These are phyloP conservation scores for Chionodraco myersi DNA, from an alignment of 2,113 vertebrate genomes.

Conservation along the genomic window DNA sequence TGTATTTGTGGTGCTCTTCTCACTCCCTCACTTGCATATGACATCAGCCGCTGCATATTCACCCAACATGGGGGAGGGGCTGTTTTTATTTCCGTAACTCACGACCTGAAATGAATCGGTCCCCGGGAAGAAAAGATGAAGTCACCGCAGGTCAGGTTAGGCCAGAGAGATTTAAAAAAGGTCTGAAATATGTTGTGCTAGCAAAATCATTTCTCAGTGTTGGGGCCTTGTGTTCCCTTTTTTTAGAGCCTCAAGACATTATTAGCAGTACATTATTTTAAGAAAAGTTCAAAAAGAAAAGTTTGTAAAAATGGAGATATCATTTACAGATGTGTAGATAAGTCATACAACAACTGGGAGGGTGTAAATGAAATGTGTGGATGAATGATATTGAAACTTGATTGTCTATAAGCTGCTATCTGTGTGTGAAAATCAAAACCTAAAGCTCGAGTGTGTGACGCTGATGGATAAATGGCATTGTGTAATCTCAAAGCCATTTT, in stretches of 20 bases:
- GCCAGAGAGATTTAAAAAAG: slow-evolving; percentile 1
- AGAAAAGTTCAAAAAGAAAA: not conserved
- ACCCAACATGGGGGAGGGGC: not conserved
- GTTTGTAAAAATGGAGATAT: not conserved
- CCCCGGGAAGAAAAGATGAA: slow-evolving; percentile 29
- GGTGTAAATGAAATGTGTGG: not conserved
- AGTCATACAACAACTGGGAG: not conserved
- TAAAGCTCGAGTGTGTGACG: not conserved
- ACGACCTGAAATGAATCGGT: slow-evolving; percentile 49
- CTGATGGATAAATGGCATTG: not conserved
- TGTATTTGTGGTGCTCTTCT: slow-evolving; percentile 60
- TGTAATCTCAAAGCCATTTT: not conserved
- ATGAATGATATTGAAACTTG: not conserved
- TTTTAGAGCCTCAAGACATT: not conserved
- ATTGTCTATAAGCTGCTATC: not conserved
- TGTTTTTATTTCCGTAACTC: slow-evolving; percentile 57
- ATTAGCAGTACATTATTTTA: not conserved
- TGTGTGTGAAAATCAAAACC: slow-evolving; percentile 19
- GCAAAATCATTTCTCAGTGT: slow-evolving; percentile 5
- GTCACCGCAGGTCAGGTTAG: slow-evolving; percentile 1
- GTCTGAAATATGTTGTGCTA: slow-evolving; percentile 3
- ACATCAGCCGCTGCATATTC: slow-evolving; percentile 63
- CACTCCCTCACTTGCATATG: slow-evolving; percentile 49
- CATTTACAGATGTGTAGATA: not conserved
- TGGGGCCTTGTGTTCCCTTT: not conserved